Evolutionary conservation across 2,113 vertebrate genomes (phyloP).

Genomic region (Amazona vittata): DNA sequence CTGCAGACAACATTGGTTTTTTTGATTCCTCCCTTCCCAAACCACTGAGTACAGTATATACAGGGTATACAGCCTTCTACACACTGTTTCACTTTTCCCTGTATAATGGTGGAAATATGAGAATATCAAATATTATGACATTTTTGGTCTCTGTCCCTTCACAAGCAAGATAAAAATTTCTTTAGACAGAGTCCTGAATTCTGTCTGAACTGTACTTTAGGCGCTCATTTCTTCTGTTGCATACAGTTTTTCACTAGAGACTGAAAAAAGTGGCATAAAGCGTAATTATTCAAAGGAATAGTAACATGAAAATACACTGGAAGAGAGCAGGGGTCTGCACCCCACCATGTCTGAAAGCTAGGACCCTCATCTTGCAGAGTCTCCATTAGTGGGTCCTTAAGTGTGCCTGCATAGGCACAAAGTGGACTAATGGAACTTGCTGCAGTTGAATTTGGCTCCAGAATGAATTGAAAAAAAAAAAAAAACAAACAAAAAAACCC

Average conservation of each 20-base stretch:
- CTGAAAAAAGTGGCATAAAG: background rate
- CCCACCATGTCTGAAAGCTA: background rate
- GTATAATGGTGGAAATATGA: background rate
- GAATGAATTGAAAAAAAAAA: background rate
- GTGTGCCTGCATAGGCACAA: background rate
- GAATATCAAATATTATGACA: background rate
- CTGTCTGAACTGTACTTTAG: background rate
- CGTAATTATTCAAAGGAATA: background rate
- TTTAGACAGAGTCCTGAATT: background rate
- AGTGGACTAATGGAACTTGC: background rate
- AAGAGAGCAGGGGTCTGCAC: background rate
- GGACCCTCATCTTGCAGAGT: background rate
- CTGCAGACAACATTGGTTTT: background rate
- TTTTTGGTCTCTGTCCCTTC: background rate
- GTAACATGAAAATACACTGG: background rate
- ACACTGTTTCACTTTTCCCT: background rate
- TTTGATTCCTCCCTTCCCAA: background rate
- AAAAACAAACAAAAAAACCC: background rate
- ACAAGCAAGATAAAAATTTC: background rate
- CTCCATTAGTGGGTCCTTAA: background rate
- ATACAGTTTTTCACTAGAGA: background rate
- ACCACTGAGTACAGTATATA: background rate
- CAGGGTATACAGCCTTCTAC: background rate
- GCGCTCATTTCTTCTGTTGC: background rate
- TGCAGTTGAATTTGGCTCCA: background rate